These are phyloP conservation scores for Drosophila leonis DNA, from an alignment of 2,888 invertebrate genomes.

Conservation along the genomic window DNA sequence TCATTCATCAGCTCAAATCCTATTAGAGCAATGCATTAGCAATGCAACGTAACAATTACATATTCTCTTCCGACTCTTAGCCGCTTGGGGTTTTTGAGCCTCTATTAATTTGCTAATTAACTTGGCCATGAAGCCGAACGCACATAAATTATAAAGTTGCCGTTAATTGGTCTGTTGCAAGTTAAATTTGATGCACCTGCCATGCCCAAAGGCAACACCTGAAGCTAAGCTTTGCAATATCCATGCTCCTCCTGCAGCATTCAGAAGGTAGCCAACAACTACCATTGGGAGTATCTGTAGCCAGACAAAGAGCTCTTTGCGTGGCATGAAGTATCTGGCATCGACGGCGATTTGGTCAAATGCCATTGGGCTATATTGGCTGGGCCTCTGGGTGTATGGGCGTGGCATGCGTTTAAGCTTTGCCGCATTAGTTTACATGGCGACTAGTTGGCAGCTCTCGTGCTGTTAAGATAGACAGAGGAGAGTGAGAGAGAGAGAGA, in stretches of 20 bases:
- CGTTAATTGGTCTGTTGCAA: constrained; percentile 40
- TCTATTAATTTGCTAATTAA: constrained; percentile 56
- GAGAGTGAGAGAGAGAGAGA: neutral
- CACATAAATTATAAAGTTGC: constrained; percentile 24
- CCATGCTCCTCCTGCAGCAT: constrained; percentile 13
- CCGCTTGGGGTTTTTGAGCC: constrained; percentile 4
- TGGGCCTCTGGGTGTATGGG: constrained; percentile 30
- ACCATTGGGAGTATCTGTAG: constrained; percentile 28
- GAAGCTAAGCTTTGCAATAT: constrained; percentile 24
- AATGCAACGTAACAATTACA: constrained; percentile 1
- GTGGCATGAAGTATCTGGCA: constrained; percentile 3
- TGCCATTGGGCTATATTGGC: constrained; percentile 39
- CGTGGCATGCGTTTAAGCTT: constrained; percentile 47
- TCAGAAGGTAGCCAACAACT: constrained; percentile 13
- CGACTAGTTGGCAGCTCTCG: constrained; percentile 20
- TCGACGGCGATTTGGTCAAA: constrained; percentile 51
- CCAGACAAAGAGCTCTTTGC: constrained; percentile 11
- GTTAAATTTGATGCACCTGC: constrained; percentile 25
- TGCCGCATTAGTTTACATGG: constrained; percentile 58
- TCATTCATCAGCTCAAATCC: neutral
- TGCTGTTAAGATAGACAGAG: neutral
- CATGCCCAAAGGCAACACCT: constrained; percentile 13
- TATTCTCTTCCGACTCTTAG: constrained; percentile 5
- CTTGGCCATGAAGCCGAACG: constrained; percentile 28
- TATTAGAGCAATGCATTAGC: neutral